phyloP scores from a whole-genome alignment of 2,888 invertebrate genomes.

The Amphipyra tragopoginis region DNA sequence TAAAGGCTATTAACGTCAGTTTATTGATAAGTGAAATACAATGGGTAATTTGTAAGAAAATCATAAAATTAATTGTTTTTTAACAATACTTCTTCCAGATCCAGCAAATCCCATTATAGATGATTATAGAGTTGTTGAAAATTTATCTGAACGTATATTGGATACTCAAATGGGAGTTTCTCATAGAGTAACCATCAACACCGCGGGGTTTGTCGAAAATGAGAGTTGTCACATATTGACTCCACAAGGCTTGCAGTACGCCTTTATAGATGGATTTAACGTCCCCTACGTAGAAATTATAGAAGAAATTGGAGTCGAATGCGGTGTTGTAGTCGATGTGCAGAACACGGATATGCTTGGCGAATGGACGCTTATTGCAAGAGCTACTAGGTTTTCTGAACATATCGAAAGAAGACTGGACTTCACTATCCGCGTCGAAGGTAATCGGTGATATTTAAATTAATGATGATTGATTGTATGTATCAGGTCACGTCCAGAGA shows the following conservation, averaged over 20 bases:
- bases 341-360: slow-evolving; percentile 68
- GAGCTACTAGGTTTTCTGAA: slow-evolving; percentile 55
- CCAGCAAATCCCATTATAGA: slow-evolving; percentile 64
- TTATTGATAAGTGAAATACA: no score
- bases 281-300: slow-evolving; percentile 66
- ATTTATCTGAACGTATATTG: slow-evolving; percentile 33
- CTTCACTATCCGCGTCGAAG: slow-evolving; percentile 76
- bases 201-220: slow-evolving; percentile 34
- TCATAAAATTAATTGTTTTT: background rate
- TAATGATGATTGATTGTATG: slow-evolving; percentile 56
- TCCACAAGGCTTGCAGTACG: slow-evolving; percentile 68
- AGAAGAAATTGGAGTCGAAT: slow-evolving; percentile 59
- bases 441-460: slow-evolving; percentile 68
- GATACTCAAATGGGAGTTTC: slow-evolving; percentile 52
- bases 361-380: slow-evolving; percentile 76
- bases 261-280: slow-evolving; percentile 65
- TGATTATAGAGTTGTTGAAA: slow-evolving; percentile 51
- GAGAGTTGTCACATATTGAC: slow-evolving; percentile 73
- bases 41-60: no score
- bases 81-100: slow-evolving; percentile 59
- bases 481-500: slow-evolving; percentile 79
- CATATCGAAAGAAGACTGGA: slow-evolving; percentile 73
- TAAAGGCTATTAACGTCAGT: no score
- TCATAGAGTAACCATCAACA: slow-evolving; percentile 61
- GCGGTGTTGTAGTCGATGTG: slow-evolving; percentile 69